phyloP scores from a whole-genome alignment of 2,113 vertebrate species.

The Sterrhoptilus dennistouni region DNA sequence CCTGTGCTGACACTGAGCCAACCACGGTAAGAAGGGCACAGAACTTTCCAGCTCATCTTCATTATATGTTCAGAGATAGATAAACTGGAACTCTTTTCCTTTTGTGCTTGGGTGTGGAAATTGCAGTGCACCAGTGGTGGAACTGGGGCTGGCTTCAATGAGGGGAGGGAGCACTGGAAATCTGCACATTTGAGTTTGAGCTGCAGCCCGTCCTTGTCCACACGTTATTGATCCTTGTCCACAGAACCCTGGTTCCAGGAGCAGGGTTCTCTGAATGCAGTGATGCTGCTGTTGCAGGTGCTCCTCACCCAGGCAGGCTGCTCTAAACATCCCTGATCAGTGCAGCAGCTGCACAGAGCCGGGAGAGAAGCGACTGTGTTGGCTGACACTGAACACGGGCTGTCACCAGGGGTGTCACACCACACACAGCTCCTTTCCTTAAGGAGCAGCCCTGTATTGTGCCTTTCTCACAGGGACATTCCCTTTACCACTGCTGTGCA shows the following conservation, averaged over 20 bases:
- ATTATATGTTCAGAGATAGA: neutral
- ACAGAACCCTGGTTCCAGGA: neutral
- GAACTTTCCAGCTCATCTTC: neutral
- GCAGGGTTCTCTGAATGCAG: neutral
- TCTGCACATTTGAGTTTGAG: accelerated
- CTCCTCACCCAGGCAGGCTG: neutral
- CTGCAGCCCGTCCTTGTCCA: neutral
- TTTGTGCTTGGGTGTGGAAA: neutral
- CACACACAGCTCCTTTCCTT: slow-evolving; percentile 40
- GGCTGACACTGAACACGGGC: neutral
- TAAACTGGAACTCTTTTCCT: neutral
- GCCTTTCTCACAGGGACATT: slow-evolving; percentile 59
- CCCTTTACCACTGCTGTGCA: slow-evolving; percentile 11
- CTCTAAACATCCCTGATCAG: neutral
- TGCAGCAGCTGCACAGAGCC: neutral
- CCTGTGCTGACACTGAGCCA: neutral
- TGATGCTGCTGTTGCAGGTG: neutral
- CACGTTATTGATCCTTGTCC: too few species aligned
- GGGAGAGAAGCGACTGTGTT: neutral
- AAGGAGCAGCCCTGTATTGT: slow-evolving; percentile 46
- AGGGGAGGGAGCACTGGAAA: neutral
- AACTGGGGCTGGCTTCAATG: accelerated
- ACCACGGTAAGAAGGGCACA: neutral
- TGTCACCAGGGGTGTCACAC: neutral
- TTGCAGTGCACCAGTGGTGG: neutral